Percentiles rank a stretch among this genome's conserved stretches.
phyloP scores from a whole-genome alignment of 2,888 invertebrate genomes.

The Drosophila bunnanda region DNA sequence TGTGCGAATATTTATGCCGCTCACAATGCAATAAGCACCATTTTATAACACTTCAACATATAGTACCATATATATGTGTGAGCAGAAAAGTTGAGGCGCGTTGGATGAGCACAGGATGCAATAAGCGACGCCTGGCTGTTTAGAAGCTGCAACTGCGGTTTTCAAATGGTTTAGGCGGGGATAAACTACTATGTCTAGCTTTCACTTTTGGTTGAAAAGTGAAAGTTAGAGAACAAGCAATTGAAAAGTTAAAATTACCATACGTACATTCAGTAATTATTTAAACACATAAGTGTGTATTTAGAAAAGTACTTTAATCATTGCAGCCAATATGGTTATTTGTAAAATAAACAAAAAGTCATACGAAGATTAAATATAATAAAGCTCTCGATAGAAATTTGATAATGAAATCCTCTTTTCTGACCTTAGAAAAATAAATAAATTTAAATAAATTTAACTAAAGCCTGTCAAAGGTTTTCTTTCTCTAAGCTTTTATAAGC shows the following conservation, averaged over 20 bases:
- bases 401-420: too few relatives aligned
- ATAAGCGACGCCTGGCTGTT: slow-evolving; percentile 1
- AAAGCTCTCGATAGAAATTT: background rate
- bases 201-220: background rate
- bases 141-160: slow-evolving; percentile 1
- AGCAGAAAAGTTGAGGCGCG: slow-evolving; percentile 22
- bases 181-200: background rate
- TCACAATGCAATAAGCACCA: slow-evolving; percentile 51
- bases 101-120: slow-evolving; percentile 9
- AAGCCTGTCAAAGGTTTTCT: background rate
- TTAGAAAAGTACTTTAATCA: background rate
- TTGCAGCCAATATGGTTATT: background rate
- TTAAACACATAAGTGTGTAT: background rate
- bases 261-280: background rate
- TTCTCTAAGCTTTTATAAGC: background rate
- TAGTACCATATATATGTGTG: background rate
- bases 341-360: background rate
- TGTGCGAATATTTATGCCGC: slow-evolving; percentile 43
- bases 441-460: background rate
- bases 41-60: slow-evolving; percentile 59
- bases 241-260: slow-evolving; percentile 2
- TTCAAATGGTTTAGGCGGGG: background rate
- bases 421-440: background rate
- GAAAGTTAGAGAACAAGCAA: background rate
- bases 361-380: background rate